Evolutionary conservation across 2,888 invertebrate genomes (phyloP), one percentile per base, ranked within the genome.

Genomic region (Dynastes maya): DNA sequence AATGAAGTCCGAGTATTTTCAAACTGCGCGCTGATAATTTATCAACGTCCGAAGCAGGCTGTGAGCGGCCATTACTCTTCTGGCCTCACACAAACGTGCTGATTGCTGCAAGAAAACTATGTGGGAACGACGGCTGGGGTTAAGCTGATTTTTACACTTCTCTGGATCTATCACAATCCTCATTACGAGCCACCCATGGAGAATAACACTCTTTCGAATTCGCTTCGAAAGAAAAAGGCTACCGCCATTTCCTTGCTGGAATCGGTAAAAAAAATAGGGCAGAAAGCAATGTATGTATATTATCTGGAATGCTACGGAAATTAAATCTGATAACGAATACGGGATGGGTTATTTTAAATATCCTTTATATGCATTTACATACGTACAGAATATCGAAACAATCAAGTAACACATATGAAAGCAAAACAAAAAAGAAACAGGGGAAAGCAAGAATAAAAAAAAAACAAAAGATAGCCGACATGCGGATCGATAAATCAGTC

Each of bases 401-500:
- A 64, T 40, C 58, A 40, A 55, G 65, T 55, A 40, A 67, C 67
- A 67, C 29, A 70, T 51, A 71, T 63, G 71, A 72, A 78, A 76
- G 51, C 67, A 58, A 67, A 76, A 61, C 61, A 61, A 58, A 76
- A 72, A 27, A 9, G 55, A 22, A 72, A 61, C 58, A 16, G 58
- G 53, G 58, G 65, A 76, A 45, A 32, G 49, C 55, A 55, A 45
- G 11, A 55, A n/a, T 16, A 55, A 55, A 53, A 51, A 51, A 65
- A 67, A 76, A 67, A 67, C 65, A 72, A 72, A 72, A 78, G 78
- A 72, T 70, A 76, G 78, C 78, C 75, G 72, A 79, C 79, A 72
- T 77, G 77, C 55, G 77, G 74, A 72, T 78, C 88, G 87, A 88
- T 88, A 88, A 88, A 88, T 88, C 88, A 88, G 88, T 87, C 88